Evolutionary conservation across 2,888 invertebrate species (phyloP), one percentile per base, ranked within the genome.

Genomic region (Nowickia ferox): DNA sequence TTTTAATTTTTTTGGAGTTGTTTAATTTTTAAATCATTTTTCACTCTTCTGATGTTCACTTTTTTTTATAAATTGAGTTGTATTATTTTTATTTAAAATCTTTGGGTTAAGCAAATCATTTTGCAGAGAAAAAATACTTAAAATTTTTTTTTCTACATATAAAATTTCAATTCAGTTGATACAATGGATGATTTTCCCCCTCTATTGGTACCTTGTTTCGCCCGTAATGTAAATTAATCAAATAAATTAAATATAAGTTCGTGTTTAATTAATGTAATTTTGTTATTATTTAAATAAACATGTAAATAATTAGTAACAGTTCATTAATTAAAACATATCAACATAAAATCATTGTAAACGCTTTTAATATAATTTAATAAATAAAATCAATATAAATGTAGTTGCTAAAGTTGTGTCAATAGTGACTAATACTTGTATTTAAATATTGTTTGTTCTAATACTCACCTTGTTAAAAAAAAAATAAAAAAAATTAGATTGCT

Each of bases 131-230:
- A 61, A 42, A 74, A 53, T 38, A 57, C 17, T 77, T 30, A n/a
- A 83, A 78, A 72, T 61, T 81, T 59, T 59, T 84, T 71, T 75
- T 46, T 59, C 74, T 61, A 19, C 38, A 74, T 59, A 61, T 72
- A 75, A 86, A 59, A 75, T 77, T 82, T 84, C 63, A 74, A 84
- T 86, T 84, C 79, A 82, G 82, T 86, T 81, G 76, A 84, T 85
- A 87, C 87, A 86, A 89, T 90, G 92, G 92, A 92, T 90, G 90
- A 90, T 89, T 86, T 86, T 42, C 44, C 90, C 92, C 92, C 92
- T 92, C 92, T 92, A 92, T 92, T 92, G 91, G 92, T 92, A 92
- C 92, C 86, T 92, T 92, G 92, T 90, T 92, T 90, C 92, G 92
- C 92, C 92, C 92, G 91, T 90, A 91, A 91, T 91, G 89, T 91